phyloP scores from a whole-genome alignment of 2,888 invertebrate genomes.

The Syritta pipiens region DNA sequence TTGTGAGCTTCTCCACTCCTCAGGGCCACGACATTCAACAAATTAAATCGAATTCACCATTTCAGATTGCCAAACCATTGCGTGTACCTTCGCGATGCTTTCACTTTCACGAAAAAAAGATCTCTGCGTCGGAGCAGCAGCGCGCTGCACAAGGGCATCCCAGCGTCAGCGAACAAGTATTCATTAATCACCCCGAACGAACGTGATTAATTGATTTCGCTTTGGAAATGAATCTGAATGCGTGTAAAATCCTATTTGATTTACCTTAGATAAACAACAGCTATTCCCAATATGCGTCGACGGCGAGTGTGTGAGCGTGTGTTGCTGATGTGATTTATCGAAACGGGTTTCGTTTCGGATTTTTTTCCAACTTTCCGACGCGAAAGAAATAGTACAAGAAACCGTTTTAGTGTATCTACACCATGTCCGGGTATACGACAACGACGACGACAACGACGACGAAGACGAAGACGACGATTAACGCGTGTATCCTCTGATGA shows the following conservation, averaged over 20 bases:
- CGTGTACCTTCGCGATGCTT: slow-evolving; percentile 56
- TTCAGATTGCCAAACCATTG: too few species aligned
- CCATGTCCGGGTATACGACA: too few species aligned
- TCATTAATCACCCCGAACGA: slow-evolving; percentile 3
- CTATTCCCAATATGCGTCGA: slow-evolving; percentile 44
- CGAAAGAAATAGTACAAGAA: slow-evolving; percentile 40
- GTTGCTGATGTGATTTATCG: slow-evolving; percentile 40
- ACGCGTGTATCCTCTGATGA: slow-evolving; percentile 5
- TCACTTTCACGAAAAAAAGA: slow-evolving; percentile 63
- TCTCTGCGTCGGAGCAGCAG: slow-evolving; percentile 36
- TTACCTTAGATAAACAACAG: slow-evolving; percentile 45
- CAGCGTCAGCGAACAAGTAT: too few species aligned
- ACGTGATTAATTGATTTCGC: slow-evolving; percentile 18
- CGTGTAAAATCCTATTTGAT: slow-evolving; percentile 4
- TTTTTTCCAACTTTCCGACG: slow-evolving; percentile 34
- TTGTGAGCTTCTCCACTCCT: too few species aligned
- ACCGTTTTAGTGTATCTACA: slow-evolving; percentile 29
- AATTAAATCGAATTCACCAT: too few species aligned
- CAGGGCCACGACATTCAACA: neutral
- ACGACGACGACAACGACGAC: neutral
- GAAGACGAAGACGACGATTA: neutral
- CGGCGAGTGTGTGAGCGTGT: neutral
- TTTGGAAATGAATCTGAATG: neutral
- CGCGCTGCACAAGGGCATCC: slow-evolving; percentile 24
- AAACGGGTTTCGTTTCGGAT: slow-evolving; percentile 34